A percentile compares a stretch with the other conserved stretches of the same genome.
Conservation (phyloP, 2,113 vertebrate genomes). For the Ceratotherium simum region DNA sequence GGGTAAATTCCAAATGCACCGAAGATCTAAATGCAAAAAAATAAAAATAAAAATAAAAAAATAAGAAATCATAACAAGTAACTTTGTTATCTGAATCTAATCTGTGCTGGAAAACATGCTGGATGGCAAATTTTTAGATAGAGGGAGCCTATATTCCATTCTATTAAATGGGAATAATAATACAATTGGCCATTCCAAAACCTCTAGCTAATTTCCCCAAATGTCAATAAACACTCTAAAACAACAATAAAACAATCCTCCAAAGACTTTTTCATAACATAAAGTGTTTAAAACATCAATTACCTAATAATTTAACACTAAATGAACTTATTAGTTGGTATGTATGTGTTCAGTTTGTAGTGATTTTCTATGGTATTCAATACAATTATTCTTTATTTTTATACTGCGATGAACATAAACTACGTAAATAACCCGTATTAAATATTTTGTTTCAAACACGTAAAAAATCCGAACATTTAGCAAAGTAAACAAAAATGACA, state of each 20-base stretch:
- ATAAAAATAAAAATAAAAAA: background rate
- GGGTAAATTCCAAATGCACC: background rate
- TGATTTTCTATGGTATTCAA: slow-evolving; percentile 30
- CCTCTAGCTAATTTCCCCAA: slow-evolving; percentile 49
- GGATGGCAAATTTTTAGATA: background rate
- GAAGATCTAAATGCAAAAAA: background rate
- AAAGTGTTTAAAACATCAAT: slow-evolving; percentile 68
- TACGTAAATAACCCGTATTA: slow-evolving; percentile 45
- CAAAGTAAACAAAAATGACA: slow-evolving; percentile 48
- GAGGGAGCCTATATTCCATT: background rate
- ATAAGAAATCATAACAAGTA: background rate
- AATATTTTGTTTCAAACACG: slow-evolving; percentile 33
- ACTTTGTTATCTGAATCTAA: background rate
- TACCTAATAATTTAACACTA: slow-evolving; percentile 67
- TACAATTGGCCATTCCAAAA: background rate
- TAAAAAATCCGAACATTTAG: background rate
- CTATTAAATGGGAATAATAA: background rate
- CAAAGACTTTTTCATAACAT: background rate
- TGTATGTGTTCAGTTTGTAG: background rate
- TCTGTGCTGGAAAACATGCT: background rate
- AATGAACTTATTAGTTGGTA: slow-evolving; percentile 47
- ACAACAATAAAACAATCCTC: slow-evolving; percentile 26
- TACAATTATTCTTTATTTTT: slow-evolving; percentile 55
- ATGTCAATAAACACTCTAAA: slow-evolving; percentile 62
- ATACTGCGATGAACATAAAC: background rate